Conservation (phyloP, 2,888 invertebrate species). For the Ectobius pallidus region DNA sequence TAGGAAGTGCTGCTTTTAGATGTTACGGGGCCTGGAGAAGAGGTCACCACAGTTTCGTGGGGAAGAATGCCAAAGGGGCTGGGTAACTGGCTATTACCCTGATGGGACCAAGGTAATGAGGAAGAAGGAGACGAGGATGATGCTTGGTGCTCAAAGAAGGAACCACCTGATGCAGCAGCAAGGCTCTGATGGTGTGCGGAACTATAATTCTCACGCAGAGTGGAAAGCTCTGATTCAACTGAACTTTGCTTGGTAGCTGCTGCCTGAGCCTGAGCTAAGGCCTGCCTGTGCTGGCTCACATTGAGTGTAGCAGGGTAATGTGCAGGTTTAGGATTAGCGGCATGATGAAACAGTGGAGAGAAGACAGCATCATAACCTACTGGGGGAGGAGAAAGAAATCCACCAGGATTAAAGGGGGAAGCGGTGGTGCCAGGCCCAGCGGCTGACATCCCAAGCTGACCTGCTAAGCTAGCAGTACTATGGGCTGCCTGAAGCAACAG, state of each 20-base stretch:
- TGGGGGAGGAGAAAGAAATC: conserved; percentile 75
- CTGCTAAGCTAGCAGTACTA: conserved; percentile 64
- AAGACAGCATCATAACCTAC: conserved; percentile 84
- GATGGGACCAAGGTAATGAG: conserved; percentile 72
- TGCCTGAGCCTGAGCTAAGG: conserved; percentile 35
- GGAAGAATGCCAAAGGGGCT: conserved; percentile 80
- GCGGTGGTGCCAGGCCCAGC: conserved; percentile 57
- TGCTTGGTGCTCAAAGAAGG: conserved; percentile 71
- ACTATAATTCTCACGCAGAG: conserved; percentile 64
- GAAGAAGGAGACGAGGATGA: conserved; percentile 56
- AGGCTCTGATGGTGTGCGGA: conserved; percentile 60
- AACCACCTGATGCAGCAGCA: conserved; percentile 62
- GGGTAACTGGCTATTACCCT: conserved; percentile 66
- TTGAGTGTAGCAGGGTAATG: conserved; percentile 70
- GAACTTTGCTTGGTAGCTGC: conserved; percentile 59
- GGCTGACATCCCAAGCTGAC: conserved; percentile 53
- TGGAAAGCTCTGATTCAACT: conserved; percentile 63
- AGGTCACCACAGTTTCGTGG: conserved; percentile 76
- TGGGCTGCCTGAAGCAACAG: conserved; percentile 67
- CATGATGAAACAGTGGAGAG: conserved; percentile 81
- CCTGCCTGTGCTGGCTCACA: conserved; percentile 47
- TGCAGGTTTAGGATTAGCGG: conserved; percentile 74
- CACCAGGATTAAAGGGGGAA: conserved; percentile 71
- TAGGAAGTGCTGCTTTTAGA: conserved; percentile 64
- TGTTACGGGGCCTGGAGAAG: conserved; percentile 63